phyloP scores from a whole-genome alignment of 2,113 vertebrate genomes.

The Limanda limanda region DNA sequence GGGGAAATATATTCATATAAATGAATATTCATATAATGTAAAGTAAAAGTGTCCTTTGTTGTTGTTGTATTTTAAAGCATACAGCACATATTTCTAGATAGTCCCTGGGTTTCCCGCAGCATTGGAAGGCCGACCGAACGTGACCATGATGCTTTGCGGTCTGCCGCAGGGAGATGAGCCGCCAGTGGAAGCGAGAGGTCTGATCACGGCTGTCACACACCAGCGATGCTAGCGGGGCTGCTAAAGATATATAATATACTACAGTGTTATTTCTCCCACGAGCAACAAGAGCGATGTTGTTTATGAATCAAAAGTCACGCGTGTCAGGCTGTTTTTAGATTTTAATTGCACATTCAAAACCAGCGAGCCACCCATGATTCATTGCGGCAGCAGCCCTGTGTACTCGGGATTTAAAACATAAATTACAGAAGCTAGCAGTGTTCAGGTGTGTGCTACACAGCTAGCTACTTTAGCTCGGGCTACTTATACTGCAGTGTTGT shows the following conservation, averaged over 20 bases:
- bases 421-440: background rate
- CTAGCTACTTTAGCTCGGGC: background rate
- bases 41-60: too few relatives aligned
- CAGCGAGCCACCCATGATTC: constrained; percentile 40
- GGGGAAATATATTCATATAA: too few relatives aligned
- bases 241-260: background rate
- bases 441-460: background rate
- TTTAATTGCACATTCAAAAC: background rate
- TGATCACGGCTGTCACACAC: background rate
- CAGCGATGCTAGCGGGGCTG: background rate
- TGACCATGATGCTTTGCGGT: constrained; percentile 48
- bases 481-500: background rate
- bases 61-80: background rate
- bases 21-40: too few relatives aligned
- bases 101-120: constrained; percentile 2
- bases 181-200: background rate
- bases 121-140: constrained; percentile 2
- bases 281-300: background rate
- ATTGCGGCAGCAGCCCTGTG: constrained; percentile 22
- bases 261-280: background rate
- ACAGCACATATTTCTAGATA: background rate
- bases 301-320: background rate
- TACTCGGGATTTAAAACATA: too few relatives aligned
- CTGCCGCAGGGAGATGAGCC: background rate
- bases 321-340: background rate